Base-by-base conservation (phyloP, 2,797 vertebrate genomes). In the Sciaenops ocellatus region DNA sequence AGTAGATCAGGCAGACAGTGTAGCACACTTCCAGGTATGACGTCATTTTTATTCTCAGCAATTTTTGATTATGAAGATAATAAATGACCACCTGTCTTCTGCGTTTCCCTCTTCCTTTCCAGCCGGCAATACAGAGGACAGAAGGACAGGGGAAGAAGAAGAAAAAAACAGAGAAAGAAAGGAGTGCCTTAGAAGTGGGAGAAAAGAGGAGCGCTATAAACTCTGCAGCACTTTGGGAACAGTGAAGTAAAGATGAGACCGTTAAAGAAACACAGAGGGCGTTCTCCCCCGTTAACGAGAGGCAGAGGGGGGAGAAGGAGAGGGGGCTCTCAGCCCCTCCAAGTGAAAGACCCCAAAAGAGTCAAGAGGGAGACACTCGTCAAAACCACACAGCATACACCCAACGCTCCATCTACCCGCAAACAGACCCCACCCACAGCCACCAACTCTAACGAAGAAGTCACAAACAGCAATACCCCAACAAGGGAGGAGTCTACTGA, bases 261-360 rank as follows among this genome's bases (percentile, higher is more conserved):
- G 17, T 85, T 94, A 86, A 97, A 96, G 93, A 97, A 96, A 90
- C 91, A 94, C 71, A 92, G 95, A 67, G 94, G 95, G 57, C 92
- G 70, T 69, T 96, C 96, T 47, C 95, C 96, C 24, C 94, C 93
- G 16, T 93, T 96, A 76, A 94, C 95, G 28, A 93, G 96, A 84
- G 95, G 95, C 83, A 96, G 96, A 89, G 95, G 96, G 67, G 94
- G 94, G 63, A 95, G 93, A 78, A 96, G 92, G 77, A 93, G 90
- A 82, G 92, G 89, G 54, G 85, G 79, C 28, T 76, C 87, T 17
- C 94, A 95, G 66, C 84, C 92, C 41, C 89, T 91, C 46, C 92
- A 91, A 11, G 95, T 95, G 11, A 94, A 93, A 76, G 95, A 95
- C 79, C 77, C 81, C 73, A 95, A 94, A 83, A 94, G 87, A 90